phyloP scores from a whole-genome alignment of 2,113 vertebrate species.

The Dipodomys merriami region DNA sequence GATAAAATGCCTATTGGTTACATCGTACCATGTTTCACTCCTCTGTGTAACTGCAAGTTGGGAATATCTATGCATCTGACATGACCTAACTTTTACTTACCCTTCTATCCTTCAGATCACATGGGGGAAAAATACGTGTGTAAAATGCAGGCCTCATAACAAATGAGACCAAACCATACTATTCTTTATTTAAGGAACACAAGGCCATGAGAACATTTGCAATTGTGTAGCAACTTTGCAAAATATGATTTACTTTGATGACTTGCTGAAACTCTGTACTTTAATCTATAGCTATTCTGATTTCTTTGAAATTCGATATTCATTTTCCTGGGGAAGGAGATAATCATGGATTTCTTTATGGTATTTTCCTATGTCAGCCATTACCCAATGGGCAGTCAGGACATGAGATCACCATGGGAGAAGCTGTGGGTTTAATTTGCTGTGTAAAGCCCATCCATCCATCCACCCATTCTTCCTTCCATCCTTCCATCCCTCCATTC shows the following conservation, averaged over 20 bases:
- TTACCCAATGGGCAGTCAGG: neutral
- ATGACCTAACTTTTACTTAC: constrained; percentile 9
- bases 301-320: constrained; percentile 45
- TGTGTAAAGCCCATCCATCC: too few relatives aligned
- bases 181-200: constrained; percentile 53
- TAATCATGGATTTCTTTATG: constrained; percentile 38
- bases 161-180: constrained; percentile 59
- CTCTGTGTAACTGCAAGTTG: neutral
- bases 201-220: constrained; percentile 40
- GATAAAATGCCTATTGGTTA: neutral
- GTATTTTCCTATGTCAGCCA: neutral
- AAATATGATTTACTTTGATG: constrained; percentile 59
- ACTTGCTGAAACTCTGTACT: constrained; percentile 46
- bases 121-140: constrained; percentile 3
- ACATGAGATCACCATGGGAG: neutral
- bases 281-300: constrained; percentile 44
- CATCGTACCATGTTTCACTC: neutral
- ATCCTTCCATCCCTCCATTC: too few relatives aligned
- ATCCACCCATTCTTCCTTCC: too few relatives aligned
- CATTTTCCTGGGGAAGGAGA: constrained; percentile 30
- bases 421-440: neutral
- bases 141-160: constrained; percentile 22
- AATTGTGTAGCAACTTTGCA: constrained; percentile 45
- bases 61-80: constrained; percentile 47
- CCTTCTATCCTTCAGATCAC: constrained; percentile 10